Base-by-base conservation (phyloP, 1,140 invertebrate species). In the Cheumatopsyche charites region DNA sequence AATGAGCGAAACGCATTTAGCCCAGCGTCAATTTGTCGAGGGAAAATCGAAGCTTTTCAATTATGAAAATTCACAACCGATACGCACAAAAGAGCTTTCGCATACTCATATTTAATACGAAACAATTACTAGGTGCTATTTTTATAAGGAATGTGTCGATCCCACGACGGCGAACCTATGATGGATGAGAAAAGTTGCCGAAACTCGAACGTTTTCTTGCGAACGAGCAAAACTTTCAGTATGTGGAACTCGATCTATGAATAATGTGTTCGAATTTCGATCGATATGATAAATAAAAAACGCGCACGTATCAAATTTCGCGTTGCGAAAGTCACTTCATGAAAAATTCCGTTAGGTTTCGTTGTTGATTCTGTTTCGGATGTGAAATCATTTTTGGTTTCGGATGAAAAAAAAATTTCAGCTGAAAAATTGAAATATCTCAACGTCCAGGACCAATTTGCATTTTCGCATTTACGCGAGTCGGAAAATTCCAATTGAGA, bases 151-250 rank as follows among this genome's bases (percentile, higher is more conserved):
- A 47, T 52, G 47, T 52, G 47, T 52, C 47, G 4, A 52, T 52
- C 15, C 15, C 15, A 5, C 7, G 19, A 17, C 15, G 47, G 15
- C n/a, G 12, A 58, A 58, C 19, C 23, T 58, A 25, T 58, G 55
- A 58, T 58, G 55, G 55, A 58, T 58, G 55, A 5, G 55, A 58
- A 58, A 58, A 58, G 55, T 58, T 58, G 19, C 13, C 3, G 55
- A 58, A 25, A 25, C 7, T 26, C 43, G 21, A 58, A 25, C 55
- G 5, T 47, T 47, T 42, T 47, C 12, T 47, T 12, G 12, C 43
- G 43, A 15, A n/a, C 43, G 12, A 36, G 29, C 3, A 9, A 36
- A 47, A 47, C 12, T 47, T 47, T 47, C 43, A 47, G 12, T 7
- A 47, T 13, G 2, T 47, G 12, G 15, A 25, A 4, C 55, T 6